Conservation (phyloP, 1,140 invertebrate species). For the Heliconius himera region DNA sequence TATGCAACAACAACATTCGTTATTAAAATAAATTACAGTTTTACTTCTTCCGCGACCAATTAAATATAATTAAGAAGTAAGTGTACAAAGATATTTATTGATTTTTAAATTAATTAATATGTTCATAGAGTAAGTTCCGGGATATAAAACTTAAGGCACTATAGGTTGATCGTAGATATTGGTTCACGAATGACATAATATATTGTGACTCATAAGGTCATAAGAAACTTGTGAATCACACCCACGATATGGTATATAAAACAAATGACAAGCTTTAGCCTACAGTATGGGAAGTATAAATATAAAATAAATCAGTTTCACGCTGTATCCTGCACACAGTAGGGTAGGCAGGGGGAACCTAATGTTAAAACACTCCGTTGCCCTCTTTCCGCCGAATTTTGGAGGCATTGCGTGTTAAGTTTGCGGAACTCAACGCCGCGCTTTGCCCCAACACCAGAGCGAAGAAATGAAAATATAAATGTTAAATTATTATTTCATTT, state of each 20-base stretch:
- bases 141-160: not conserved
- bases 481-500: too few species aligned
- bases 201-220: not conserved
- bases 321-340: too few species aligned
- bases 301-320: too few species aligned
- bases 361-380: too few species aligned
- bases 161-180: not conserved
- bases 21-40: not conserved
- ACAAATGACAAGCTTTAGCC: slow-evolving; percentile 1
- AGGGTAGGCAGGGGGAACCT: too few species aligned
- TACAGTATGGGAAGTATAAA: not conserved
- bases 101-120: not conserved
- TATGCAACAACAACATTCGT: slow-evolving; percentile 32
- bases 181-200: slow-evolving; percentile 2
- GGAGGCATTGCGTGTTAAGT: too few species aligned
- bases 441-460: too few species aligned
- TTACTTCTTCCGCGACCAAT: not conserved
- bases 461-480: too few species aligned
- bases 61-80: not conserved
- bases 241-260: not conserved
- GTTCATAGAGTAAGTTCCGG: not conserved
- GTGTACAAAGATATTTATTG: not conserved
- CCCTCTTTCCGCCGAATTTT: too few species aligned
- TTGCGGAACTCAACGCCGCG: too few species aligned
- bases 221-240: not conserved